Conservation (phyloP, 2,113 vertebrate species). For the Oncorhynchus nerka region DNA sequence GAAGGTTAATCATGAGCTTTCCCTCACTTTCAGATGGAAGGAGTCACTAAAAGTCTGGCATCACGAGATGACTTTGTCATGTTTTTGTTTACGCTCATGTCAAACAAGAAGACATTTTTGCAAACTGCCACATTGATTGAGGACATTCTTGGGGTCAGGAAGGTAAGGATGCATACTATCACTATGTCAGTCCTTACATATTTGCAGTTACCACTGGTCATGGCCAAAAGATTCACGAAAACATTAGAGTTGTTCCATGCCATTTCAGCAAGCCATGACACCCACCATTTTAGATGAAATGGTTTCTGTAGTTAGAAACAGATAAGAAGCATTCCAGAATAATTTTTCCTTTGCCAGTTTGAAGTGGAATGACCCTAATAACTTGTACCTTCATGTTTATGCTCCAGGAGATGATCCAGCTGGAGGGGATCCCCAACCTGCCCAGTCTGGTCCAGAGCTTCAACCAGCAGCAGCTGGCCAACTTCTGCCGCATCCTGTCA, state of each 20-base stretch:
- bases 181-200: too few relatives aligned
- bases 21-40: constrained; percentile 76
- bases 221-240: too few relatives aligned
- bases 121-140: constrained; percentile 88
- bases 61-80: constrained; percentile 87
- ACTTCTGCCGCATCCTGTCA: constrained; percentile 88
- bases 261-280: too few relatives aligned
- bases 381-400: not conserved
- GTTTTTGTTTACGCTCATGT: constrained; percentile 88
- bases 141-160: constrained; percentile 87
- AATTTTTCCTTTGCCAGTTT: too few relatives aligned
- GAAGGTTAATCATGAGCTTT: not conserved
- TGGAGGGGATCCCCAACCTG: constrained; percentile 87
- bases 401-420: constrained; percentile 84
- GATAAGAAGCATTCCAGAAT: too few relatives aligned
- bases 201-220: too few relatives aligned
- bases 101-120: constrained; percentile 88
- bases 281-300: too few relatives aligned
- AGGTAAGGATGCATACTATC: constrained; percentile 65
- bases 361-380: too few relatives aligned
- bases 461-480: constrained; percentile 89
- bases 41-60: constrained; percentile 83
- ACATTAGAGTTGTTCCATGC: too few relatives aligned
- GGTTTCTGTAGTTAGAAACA: too few relatives aligned
- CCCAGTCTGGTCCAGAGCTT: constrained; percentile 83